Evolutionary conservation across 2,797 vertebrate species (phyloP), one percentile per base, ranked within the genome.

Genomic region (Trachurus trachurus): DNA sequence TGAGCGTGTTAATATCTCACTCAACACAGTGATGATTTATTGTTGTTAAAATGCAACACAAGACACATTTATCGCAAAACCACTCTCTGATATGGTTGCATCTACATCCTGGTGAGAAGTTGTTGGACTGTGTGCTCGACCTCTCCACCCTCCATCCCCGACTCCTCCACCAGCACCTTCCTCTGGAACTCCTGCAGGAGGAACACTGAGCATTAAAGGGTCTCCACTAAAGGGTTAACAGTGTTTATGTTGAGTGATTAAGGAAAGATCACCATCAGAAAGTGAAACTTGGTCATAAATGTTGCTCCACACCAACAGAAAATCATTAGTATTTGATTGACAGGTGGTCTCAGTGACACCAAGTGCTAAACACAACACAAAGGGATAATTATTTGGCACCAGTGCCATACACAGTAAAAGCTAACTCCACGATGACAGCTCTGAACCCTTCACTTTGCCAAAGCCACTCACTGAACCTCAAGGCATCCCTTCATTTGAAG

Each of bases 151-250:
- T 92, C 91, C 57, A 50, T 64, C 44, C 57, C 89, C 3, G 85
- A 74, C 63, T 95, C 94, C 77, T 94, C 90, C 1, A 60, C 77
- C 31, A 94, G 60, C 64, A 95, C 91, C 69, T 88, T 91, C 77
- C 81, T 93, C 85, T 95, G 92, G 80, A 96, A 95, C 64, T 91
- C 91, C 94, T 95, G 82, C 56, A 57, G 5, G 11, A 21, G n/a
- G 54, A 1, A 22, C 2, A 52, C 2, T 17, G 13, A 34, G 2
- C 10, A 34, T 34, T 26, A 26, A 26, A 52, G 17, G 4, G 6
- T 1, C 49, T 11, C 49, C 5, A 21, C 2, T n/a, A 9, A 9
- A 49, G n/a, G 37, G 5, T 50, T 16, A 0, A 8, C 19, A n/a
- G 26, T 53, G 16, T 31, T 6, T 42, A 2, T 29, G 19, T 10